Conservation (phyloP, 1,140 invertebrate genomes). For the Aphelenchoides fujianensis region DNA sequence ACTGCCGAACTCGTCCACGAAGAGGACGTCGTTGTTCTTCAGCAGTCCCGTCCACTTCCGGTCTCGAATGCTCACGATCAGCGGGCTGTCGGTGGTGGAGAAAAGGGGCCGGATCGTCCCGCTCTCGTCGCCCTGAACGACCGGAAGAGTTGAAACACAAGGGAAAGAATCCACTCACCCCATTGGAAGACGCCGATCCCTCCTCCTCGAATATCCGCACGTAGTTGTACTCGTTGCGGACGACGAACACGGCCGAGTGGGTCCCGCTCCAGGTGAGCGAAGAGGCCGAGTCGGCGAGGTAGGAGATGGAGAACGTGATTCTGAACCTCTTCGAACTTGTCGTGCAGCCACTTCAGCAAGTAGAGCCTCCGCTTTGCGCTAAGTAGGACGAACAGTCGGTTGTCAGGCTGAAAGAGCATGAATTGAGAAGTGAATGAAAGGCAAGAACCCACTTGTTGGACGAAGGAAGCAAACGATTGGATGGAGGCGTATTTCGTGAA, state of each 20-base stretch:
- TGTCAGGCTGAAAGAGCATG: conserved; percentile 21
- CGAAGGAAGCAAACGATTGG: conserved; percentile 34
- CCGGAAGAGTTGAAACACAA: background rate
- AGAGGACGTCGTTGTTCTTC: conserved; percentile 21
- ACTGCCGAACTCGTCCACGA: conserved; percentile 22
- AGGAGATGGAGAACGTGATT: conserved; percentile 14
- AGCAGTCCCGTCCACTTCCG: background rate
- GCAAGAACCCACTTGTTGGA: conserved; percentile 36
- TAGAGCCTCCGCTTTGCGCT: conserved; percentile 33
- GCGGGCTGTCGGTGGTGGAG: conserved; percentile 1
- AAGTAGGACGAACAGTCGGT: conserved; percentile 24
- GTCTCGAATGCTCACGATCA: conserved; percentile 6
- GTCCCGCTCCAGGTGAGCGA: conserved; percentile 30
- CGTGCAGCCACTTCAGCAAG: conserved; percentile 45
- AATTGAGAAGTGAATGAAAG: background rate
- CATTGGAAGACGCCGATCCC: background rate
- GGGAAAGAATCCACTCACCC: background rate
- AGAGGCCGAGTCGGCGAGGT: conserved; percentile 28
- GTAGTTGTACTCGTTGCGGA: conserved; percentile 33
- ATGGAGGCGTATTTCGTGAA: conserved; percentile 41
- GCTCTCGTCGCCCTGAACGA: background rate
- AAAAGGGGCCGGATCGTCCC: background rate
- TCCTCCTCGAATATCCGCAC: conserved; percentile 23
- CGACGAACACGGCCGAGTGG: conserved; percentile 26
- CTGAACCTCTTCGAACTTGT: conserved; percentile 33